A percentile compares a stretch with the other conserved stretches of the same genome.
Evolutionary conservation across 2,888 invertebrate genomes (phyloP).

Genomic region (Lasius fuliginosus): DNA sequence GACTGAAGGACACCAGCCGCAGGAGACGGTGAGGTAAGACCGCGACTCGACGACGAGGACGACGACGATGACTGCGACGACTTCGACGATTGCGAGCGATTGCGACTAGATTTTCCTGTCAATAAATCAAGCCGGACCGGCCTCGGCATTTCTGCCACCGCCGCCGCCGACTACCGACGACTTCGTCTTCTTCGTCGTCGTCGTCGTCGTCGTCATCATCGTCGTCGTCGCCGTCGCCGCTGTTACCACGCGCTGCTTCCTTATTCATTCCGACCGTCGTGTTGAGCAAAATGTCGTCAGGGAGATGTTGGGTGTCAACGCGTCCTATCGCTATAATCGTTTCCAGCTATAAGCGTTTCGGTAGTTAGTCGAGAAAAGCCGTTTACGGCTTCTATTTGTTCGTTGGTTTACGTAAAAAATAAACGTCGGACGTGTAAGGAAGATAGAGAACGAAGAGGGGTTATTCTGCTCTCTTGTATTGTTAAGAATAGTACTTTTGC

Average conservation of each 20-base stretch:
- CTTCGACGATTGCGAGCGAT: slow-evolving; percentile 58
- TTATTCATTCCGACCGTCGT: slow-evolving; percentile 79
- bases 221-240: slow-evolving; percentile 70
- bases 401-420: slow-evolving; percentile 7
- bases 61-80: slow-evolving; percentile 55
- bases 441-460: background rate
- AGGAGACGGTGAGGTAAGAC: slow-evolving; percentile 76
- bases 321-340: slow-evolving; percentile 52
- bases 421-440: background rate
- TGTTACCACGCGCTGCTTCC: slow-evolving; percentile 79
- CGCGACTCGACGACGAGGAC: slow-evolving; percentile 39
- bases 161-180: slow-evolving; percentile 36
- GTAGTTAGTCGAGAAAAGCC: slow-evolving; percentile 34
- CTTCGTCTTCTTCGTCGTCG: slow-evolving; percentile 64
- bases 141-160: slow-evolving; percentile 84
- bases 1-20: slow-evolving; percentile 60
- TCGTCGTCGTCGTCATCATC: slow-evolving; percentile 64
- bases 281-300: slow-evolving; percentile 76
- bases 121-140: slow-evolving; percentile 85
- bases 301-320: slow-evolving; percentile 59
- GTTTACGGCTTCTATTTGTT: slow-evolving; percentile 29
- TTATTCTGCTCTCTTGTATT: slow-evolving; percentile 2
- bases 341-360: slow-evolving; percentile 26
- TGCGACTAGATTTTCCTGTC: slow-evolving; percentile 86
- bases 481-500: background rate